These are phyloP conservation scores for Drosophila neotestacea DNA, from an alignment of 2,888 invertebrate genomes.

Conservation along the genomic window DNA sequence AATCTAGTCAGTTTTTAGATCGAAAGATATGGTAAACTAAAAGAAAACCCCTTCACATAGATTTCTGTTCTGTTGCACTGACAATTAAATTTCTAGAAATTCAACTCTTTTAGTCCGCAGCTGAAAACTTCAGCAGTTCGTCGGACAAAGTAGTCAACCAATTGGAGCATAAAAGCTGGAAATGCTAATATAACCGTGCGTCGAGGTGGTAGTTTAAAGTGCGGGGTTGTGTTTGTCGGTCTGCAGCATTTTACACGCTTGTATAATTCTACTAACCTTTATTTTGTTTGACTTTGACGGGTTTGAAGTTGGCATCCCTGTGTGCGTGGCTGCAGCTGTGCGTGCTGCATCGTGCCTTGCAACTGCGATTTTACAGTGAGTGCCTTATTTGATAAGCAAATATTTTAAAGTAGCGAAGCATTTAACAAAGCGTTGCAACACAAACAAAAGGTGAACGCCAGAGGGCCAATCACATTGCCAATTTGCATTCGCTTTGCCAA, in stretches of 20 bases:
- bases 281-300: slow-evolving; percentile 53
- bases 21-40: no score
- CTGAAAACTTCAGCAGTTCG: neutral
- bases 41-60: neutral
- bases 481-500: slow-evolving; percentile 28
- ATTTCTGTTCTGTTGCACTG: neutral
- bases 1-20: no score
- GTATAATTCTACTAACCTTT: slow-evolving; percentile 58
- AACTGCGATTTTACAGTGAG: slow-evolving; percentile 29
- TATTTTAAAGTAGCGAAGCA: slow-evolving; percentile 39
- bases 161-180: neutral
- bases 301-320: neutral
- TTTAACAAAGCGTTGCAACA: slow-evolving; percentile 31
- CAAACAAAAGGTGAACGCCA: slow-evolving; percentile 27
- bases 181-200: slow-evolving; percentile 26
- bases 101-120: neutral
- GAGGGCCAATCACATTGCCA: slow-evolving; percentile 32
- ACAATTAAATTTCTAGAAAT: neutral
- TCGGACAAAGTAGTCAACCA: neutral
- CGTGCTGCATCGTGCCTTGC: neutral
- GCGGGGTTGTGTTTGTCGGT: slow-evolving; percentile 8
- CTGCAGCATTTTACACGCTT: slow-evolving; percentile 35
- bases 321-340: slow-evolving; percentile 4
- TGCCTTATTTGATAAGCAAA: slow-evolving; percentile 56
- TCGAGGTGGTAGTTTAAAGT: slow-evolving; percentile 21